These are phyloP conservation scores for Drosophila sulfurigaster DNA, from an alignment of 1,140 invertebrate genomes.

Conservation along the genomic window DNA sequence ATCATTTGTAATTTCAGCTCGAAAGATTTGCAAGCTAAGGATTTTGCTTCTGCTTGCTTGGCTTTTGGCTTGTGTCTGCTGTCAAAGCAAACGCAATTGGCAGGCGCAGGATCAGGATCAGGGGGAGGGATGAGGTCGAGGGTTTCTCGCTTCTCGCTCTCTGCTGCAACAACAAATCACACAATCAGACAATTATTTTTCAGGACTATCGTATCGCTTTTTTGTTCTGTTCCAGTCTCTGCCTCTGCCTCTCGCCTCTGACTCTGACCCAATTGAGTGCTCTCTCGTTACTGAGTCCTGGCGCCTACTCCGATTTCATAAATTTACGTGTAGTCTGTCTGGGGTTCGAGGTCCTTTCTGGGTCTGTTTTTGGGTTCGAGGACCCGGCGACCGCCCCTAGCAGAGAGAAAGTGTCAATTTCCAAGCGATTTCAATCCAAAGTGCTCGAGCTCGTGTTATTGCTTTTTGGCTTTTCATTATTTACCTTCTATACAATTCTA, in stretches of 20 bases:
- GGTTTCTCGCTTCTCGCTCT: too few relatives aligned
- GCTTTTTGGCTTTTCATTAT: constrained; percentile 58
- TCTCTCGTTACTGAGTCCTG: constrained; percentile 15
- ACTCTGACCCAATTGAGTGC: constrained; percentile 38
- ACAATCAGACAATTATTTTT: constrained; percentile 57
- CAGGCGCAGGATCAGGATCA: constrained; percentile 15
- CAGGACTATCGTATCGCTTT: constrained; percentile 29
- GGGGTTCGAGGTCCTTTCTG: neutral
- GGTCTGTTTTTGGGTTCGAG: neutral
- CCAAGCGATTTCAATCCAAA: constrained; percentile 71
- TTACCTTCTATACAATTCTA: constrained; percentile 38
- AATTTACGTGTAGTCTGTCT: constrained; percentile 20
- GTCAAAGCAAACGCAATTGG: constrained; percentile 64
- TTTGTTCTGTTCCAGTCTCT: neutral
- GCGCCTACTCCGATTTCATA: constrained; percentile 57
- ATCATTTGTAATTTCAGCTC: constrained; percentile 41
- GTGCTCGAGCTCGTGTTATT: constrained; percentile 58
- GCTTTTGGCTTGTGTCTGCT: constrained; percentile 64
- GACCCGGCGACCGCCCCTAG: constrained; percentile 12
- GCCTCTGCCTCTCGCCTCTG: too few relatives aligned
- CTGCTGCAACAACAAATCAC: constrained; percentile 44
- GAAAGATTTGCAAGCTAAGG: constrained; percentile 1
- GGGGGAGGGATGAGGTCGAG: neutral
- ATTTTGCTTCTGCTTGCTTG: constrained; percentile 38
- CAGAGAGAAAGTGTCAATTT: constrained; percentile 74